Evolutionary conservation across 2,113 vertebrate genomes (phyloP), one percentile per base, ranked within the genome.

Genomic region (Platysternon megacephalum): DNA sequence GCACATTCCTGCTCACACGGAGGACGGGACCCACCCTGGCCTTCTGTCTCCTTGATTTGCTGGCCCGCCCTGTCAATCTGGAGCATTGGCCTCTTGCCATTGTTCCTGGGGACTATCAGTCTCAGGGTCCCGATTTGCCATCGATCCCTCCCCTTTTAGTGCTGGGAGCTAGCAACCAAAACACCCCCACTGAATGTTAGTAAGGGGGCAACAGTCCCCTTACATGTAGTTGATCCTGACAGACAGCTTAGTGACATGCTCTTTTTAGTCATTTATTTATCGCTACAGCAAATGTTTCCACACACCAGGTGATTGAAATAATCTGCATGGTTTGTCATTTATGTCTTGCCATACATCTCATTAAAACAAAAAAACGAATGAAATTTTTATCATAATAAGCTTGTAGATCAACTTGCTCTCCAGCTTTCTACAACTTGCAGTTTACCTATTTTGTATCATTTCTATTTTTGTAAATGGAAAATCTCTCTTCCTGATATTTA

Each of bases 291-390:
- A 89, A 93, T 95, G 89, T 91, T 49, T 48, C 5, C 84, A 68
- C 68, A 61, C 96, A 58, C 79, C 80, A 91, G 86, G 94, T 91
- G 93, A 90, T 79, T 89, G 90, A 88, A 96, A n/a, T 91, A 72
- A 94, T 93, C 93, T 87, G 55, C 87, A 88, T 94, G 53, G 12
- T 81, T 94, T 52, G 39, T 88, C 13, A 88, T 92, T 93, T 93
- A 88, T 88, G 21, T 90, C 79, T 81, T 92, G 51, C 83, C 48
- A 55, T 87, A 85, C 95, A 87, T 84, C 74, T 89, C 53, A 87
- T 88, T 93, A 79, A 94, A 86, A 0, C 49, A 90, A 91, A 35
- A 11, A 85, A 85, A n/a, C 55, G 65, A 76, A 86, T 76, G 24
- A 82, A 88, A 74, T 85, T 88, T 92, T 88, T 87, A 88, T 93